phyloP scores from a whole-genome alignment of 2,888 invertebrate species.

The Odontomyia ornata region DNA sequence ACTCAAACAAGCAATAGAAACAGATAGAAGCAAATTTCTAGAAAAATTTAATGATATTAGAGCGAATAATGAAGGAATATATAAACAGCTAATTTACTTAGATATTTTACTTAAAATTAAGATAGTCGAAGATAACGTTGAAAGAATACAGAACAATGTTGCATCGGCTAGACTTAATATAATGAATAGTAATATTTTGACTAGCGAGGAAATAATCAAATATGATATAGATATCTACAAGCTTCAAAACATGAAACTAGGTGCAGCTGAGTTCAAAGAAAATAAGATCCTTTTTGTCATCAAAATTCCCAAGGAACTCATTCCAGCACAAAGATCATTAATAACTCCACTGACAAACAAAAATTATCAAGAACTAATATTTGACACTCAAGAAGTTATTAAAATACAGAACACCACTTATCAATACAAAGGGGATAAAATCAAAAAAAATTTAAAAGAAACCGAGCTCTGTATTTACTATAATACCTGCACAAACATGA shows the following conservation, averaged over 20 bases:
- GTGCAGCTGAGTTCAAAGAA: constrained; percentile 30
- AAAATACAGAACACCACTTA: neutral
- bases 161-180: constrained; percentile 43
- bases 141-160: neutral
- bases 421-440: neutral
- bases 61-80: constrained; percentile 1
- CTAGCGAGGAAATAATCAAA: constrained; percentile 37
- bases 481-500: constrained; percentile 5
- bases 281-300: constrained; percentile 43
- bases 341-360: constrained; percentile 14
- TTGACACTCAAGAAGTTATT: constrained; percentile 19
- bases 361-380: constrained; percentile 2
- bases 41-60: constrained; percentile 6
- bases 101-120: constrained; percentile 21
- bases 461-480: neutral
- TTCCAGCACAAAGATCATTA: neutral
- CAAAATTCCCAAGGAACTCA: constrained; percentile 37
- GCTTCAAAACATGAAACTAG: constrained; percentile 41
- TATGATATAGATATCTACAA: constrained; percentile 39
- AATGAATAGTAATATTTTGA: constrained; percentile 43
- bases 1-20: constrained; percentile 38
- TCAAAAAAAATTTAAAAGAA: constrained; percentile 14
- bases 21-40: constrained; percentile 9
- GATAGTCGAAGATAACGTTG: constrained; percentile 38
- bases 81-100: constrained; percentile 11